Conservation (phyloP, 1,140 invertebrate genomes). For the Drosophila ogumai region DNA sequence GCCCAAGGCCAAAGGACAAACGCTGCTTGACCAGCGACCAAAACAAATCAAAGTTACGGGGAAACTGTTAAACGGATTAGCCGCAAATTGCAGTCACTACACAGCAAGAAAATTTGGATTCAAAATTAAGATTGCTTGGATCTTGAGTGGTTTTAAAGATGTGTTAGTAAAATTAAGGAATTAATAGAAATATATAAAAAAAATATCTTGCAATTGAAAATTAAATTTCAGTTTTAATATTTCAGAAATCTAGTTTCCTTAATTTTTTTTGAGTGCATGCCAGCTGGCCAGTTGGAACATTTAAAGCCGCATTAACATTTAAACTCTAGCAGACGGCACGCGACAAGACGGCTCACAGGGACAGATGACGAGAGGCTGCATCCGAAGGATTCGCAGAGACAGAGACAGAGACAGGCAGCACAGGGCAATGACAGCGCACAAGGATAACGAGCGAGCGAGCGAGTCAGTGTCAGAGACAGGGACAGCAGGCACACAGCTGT, state of each 20-base stretch:
- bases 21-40: constrained; percentile 3
- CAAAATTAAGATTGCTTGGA: background rate
- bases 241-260: background rate
- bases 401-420: constrained; percentile 1
- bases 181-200: no score
- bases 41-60: constrained; percentile 44
- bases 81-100: constrained; percentile 12
- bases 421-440: constrained; percentile 67
- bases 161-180: background rate
- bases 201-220: background rate
- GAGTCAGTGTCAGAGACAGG: constrained; percentile 8
- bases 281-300: constrained; percentile 50
- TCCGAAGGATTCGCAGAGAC: constrained; percentile 20
- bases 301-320: constrained; percentile 47
- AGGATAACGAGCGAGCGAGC: constrained; percentile 35
- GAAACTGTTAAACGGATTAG: constrained; percentile 48
- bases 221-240: background rate
- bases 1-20: background rate
- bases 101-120: background rate
- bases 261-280: constrained; percentile 1
- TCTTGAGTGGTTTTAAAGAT: fast-evolving
- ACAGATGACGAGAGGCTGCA: constrained; percentile 36
- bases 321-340: constrained; percentile 54
- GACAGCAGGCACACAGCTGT: constrained; percentile 66
- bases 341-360: constrained; percentile 37